These are phyloP conservation scores for Haemorhous mexicanus DNA, from an alignment of 2,113 vertebrate genomes.

Conservation along the genomic window DNA sequence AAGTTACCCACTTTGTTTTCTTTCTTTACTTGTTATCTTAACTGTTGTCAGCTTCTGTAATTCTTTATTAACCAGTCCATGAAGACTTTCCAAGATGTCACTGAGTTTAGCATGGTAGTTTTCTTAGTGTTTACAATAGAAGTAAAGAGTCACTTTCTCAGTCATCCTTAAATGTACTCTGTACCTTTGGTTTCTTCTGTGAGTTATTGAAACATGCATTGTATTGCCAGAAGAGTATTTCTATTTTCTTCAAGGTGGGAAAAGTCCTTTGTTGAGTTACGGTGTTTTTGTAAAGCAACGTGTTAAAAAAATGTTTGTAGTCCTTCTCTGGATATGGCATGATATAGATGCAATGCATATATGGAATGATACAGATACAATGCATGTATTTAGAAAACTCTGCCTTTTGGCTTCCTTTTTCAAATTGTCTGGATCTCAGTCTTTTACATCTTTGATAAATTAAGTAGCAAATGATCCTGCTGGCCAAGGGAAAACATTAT, in stretches of 20 bases:
- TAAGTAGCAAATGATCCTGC: neutral
- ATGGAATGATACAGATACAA: neutral
- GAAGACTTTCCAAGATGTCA: neutral
- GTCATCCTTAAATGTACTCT: neutral
- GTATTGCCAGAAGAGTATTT: neutral
- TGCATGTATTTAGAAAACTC: neutral
- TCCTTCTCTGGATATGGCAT: neutral
- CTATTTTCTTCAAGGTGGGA: neutral
- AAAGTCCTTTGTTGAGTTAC: neutral
- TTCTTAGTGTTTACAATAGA: neutral
- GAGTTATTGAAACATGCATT: neutral
- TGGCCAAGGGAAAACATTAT: neutral
- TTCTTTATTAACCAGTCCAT: neutral
- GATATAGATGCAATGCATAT: neutral
- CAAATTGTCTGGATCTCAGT: neutral
- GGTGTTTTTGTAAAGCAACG: neutral
- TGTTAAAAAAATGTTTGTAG: neutral
- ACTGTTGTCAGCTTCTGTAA: neutral
- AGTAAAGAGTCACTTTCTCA: neutral
- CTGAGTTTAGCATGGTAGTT: neutral
- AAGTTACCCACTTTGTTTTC: neutral
- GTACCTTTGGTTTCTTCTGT: neutral
- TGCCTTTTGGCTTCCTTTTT: neutral
- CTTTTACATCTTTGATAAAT: neutral
- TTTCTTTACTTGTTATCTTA: neutral